Percentiles rank a stretch among this genome's conserved stretches.
Conservation (phyloP, 1,140 invertebrate species). For the Schlechtendalia chinensis region DNA sequence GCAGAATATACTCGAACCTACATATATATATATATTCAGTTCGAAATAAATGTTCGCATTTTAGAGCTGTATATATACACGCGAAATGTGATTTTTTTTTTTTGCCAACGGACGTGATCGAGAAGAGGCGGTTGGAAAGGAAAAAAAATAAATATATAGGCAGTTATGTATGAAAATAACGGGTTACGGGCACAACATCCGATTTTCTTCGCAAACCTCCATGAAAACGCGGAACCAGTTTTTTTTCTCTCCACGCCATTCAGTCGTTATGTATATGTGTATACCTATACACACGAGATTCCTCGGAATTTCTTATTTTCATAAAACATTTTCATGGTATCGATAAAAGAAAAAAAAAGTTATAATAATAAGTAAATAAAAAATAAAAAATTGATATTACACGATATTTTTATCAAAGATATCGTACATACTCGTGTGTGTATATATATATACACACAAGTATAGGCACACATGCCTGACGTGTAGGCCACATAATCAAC, state of each 20-base stretch:
- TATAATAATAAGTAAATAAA: background rate
- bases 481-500: constrained; percentile 38
- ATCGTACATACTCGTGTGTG: too few relatives aligned
- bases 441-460: too few relatives aligned
- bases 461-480: constrained; percentile 6
- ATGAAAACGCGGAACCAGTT: constrained; percentile 45
- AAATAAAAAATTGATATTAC: constrained; percentile 13
- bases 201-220: constrained; percentile 45
- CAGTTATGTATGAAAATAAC: constrained; percentile 25
- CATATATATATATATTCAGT: background rate
- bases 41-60: background rate
- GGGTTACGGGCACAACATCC: constrained; percentile 47
- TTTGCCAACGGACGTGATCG: background rate
- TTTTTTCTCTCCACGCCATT: constrained; percentile 36
- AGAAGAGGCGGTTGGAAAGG: background rate
- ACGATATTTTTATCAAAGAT: background rate
- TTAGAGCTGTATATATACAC: background rate
- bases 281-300: background rate
- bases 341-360: background rate
- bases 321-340: constrained; percentile 24
- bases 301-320: constrained; percentile 36
- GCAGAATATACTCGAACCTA: too few relatives aligned
- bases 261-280: background rate
- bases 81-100: constrained; percentile 20
- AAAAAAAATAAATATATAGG: too few relatives aligned